A percentile compares a stretch with the other conserved stretches of the same genome.
These are phyloP conservation scores for Periophthalmus magnuspinnatus DNA, from an alignment of 2,797 vertebrate species.

Conservation along the genomic window DNA sequence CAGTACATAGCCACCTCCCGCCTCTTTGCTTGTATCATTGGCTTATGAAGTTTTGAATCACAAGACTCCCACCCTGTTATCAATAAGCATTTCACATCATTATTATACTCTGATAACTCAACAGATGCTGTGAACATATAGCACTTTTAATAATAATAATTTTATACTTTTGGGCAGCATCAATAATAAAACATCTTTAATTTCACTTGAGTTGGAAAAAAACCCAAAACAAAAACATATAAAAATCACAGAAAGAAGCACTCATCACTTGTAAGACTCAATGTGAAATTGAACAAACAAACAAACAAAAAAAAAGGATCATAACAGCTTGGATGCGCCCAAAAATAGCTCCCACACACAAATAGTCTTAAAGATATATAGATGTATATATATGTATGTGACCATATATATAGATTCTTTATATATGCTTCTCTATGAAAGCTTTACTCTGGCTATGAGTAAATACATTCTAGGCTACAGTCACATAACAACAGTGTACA, in stretches of 20 bases:
- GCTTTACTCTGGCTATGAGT: slow-evolving; percentile 74
- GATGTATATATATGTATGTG: slow-evolving; percentile 51
- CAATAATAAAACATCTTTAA: slow-evolving; percentile 50
- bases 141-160: slow-evolving; percentile 37
- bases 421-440: slow-evolving; percentile 75
- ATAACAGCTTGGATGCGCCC: slow-evolving; percentile 52
- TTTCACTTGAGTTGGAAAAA: slow-evolving; percentile 51
- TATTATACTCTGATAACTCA: slow-evolving; percentile 44
- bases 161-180: slow-evolving; percentile 54
- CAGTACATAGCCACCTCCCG: slow-evolving; percentile 54
- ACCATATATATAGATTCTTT: slow-evolving; percentile 71
- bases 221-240: slow-evolving; percentile 28
- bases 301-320: slow-evolving; percentile 59
- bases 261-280: slow-evolving; percentile 51
- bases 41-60: slow-evolving; percentile 36
- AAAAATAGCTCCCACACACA: slow-evolving; percentile 61
- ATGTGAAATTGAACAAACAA: slow-evolving; percentile 39
- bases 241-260: slow-evolving; percentile 64
- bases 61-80: slow-evolving; percentile 43
- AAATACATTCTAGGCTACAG: slow-evolving; percentile 81
- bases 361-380: slow-evolving; percentile 67
- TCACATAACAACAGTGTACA: slow-evolving; percentile 74
- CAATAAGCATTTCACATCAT: slow-evolving; percentile 52
- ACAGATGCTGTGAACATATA: slow-evolving; percentile 55
- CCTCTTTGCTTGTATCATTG: slow-evolving; percentile 17